Percentiles rank a stretch among this genome's conserved stretches.
These are phyloP conservation scores for Eulemur albifrons DNA, from an alignment of 2,797 vertebrate genomes.

Conservation along the genomic window DNA sequence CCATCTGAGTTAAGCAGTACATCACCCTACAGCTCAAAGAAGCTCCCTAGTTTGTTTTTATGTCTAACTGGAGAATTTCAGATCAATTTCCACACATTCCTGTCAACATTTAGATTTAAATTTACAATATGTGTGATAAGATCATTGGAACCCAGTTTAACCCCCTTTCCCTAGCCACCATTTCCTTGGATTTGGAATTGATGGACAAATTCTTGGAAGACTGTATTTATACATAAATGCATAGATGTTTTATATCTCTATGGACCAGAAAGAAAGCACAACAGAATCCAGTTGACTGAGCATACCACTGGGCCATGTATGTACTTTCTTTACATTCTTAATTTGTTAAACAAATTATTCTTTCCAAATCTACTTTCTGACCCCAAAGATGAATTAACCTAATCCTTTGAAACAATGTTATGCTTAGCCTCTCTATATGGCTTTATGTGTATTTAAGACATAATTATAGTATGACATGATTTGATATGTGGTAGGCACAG, in stretches of 20 bases:
- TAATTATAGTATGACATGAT: neutral
- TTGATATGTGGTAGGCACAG: neutral
- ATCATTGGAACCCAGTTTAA: neutral
- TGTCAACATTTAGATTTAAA: conserved; percentile 28
- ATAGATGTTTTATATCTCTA: conserved; percentile 3
- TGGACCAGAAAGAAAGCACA: neutral
- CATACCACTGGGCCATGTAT: neutral
- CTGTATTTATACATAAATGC: neutral
- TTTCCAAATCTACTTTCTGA: neutral
- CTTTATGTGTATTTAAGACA: neutral
- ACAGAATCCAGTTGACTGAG: neutral
- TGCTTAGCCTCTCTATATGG: neutral
- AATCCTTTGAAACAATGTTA: neutral
- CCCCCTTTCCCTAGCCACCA: neutral
- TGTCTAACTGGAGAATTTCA: neutral
- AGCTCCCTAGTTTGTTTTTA: neutral
- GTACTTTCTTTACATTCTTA: conserved; percentile 17
- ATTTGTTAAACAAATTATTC: neutral
- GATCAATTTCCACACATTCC: neutral
- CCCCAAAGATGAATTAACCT: neutral
- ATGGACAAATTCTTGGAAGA: neutral
- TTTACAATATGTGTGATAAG: neutral
- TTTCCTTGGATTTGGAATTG: neutral
- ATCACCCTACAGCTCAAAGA: neutral
- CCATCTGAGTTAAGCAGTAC: neutral